Conservation (phyloP, 1,140 invertebrate species). For the Ditylenchus dipsaci region DNA sequence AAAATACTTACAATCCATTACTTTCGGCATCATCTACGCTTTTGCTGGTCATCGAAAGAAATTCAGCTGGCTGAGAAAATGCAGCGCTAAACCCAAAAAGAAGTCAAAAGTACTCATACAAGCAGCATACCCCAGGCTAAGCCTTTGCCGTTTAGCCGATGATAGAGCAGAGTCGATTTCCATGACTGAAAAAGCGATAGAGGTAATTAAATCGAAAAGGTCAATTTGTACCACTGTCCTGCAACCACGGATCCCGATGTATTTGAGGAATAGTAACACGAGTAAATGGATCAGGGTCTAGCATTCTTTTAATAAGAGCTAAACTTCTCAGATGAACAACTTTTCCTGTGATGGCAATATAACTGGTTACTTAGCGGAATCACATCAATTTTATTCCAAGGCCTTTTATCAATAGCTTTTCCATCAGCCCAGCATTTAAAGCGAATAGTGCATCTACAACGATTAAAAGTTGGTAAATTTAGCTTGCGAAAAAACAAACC, state of each 20-base stretch:
- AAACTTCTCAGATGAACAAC: constrained; percentile 4
- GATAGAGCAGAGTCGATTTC: not conserved
- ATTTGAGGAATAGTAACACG: constrained; percentile 13
- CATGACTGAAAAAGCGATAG: not conserved
- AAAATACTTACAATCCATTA: not conserved
- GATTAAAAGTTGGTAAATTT: too few species aligned
- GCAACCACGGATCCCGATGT: constrained; percentile 30
- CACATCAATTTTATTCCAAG: constrained; percentile 30
- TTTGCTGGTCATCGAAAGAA: not conserved
- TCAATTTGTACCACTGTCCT: not conserved
- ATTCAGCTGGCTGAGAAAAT: not conserved
- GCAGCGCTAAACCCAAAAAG: not conserved
- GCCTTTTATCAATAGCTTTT: not conserved
- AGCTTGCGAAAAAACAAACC: not conserved
- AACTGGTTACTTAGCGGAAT: constrained; percentile 15
- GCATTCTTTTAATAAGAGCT: constrained; percentile 27
- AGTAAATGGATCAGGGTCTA: constrained; percentile 8
- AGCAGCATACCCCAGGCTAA: not conserved
- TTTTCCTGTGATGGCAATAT: not conserved
- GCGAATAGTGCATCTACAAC: not conserved
- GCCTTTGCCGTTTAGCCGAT: not conserved
- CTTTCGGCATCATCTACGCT: not conserved
- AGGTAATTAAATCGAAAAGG: too few species aligned
- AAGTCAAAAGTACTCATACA: too few species aligned
- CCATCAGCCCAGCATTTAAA: not conserved